Percentiles rank a stretch among this genome's conserved stretches.
Conservation (phyloP, 2,113 vertebrate species). For the Oncorhynchus clarkii region DNA sequence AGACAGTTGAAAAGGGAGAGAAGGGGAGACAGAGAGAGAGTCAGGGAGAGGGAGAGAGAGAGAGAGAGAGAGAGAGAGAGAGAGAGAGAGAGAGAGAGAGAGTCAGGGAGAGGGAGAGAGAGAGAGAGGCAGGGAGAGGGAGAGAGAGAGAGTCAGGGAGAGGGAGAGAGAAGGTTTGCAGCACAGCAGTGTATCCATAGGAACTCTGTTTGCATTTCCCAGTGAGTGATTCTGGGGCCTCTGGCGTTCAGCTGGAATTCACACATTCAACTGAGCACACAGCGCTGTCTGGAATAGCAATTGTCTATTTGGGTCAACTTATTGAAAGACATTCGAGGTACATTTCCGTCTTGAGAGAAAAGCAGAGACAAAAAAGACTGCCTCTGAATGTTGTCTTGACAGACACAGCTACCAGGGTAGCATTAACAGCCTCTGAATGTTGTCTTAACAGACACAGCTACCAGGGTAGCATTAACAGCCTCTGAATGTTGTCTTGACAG, state of each 20-base stretch:
- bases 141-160: neutral
- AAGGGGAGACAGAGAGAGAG: no score
- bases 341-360: constrained; percentile 62
- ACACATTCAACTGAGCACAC: constrained; percentile 59
- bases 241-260: constrained; percentile 71
- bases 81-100: neutral
- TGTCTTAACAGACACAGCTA: no score
- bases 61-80: neutral
- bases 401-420: no score
- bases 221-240: constrained; percentile 64
- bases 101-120: neutral
- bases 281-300: constrained; percentile 60
- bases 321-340: constrained; percentile 61
- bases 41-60: no score
- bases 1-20: no score
- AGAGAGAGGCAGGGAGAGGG: no score
- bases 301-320: constrained; percentile 58
- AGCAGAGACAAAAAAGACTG: constrained; percentile 36
- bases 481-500: no score
- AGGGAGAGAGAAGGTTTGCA: constrained; percentile 56
- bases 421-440: no score
- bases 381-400: constrained; percentile 6
- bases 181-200: constrained; percentile 67
- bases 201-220: constrained; percentile 80
- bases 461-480: no score